A percentile compares a stretch with the other conserved stretches of the same genome.
phyloP scores from a whole-genome alignment of 1,140 invertebrate genomes.

The Pseudomyrmex pallidus region DNA sequence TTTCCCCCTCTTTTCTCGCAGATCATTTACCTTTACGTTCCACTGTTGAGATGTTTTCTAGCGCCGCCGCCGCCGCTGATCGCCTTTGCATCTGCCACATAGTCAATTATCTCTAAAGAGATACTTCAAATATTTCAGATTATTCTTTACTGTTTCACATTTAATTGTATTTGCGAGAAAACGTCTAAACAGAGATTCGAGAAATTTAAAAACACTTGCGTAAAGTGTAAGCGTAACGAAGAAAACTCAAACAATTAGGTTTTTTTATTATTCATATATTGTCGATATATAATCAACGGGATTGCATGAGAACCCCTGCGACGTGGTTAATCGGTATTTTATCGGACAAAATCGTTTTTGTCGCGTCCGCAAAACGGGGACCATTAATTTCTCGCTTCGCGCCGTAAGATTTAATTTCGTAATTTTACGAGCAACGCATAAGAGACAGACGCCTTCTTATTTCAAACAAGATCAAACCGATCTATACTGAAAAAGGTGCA shows the following conservation, averaged over 20 bases:
- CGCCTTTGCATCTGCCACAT: constrained; percentile 16
- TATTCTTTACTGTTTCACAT: background rate
- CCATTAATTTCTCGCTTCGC: constrained; percentile 60
- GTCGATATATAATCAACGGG: background rate
- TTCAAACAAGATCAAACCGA: constrained; percentile 8
- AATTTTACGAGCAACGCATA: constrained; percentile 44
- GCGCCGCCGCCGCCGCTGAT: background rate
- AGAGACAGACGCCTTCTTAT: background rate
- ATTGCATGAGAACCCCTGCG: constrained; percentile 48
- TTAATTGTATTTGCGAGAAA: background rate
- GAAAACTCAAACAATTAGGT: background rate
- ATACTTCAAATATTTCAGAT: background rate
- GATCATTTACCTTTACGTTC: constrained; percentile 58
- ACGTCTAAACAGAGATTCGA: background rate
- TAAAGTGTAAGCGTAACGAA: background rate
- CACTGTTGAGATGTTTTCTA: constrained; percentile 52
- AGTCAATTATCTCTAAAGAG: constrained; percentile 2
- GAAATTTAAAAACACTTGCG: background rate
- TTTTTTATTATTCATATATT: background rate
- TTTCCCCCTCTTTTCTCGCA: constrained; percentile 5
- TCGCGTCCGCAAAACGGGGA: background rate
- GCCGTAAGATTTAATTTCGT: constrained; percentile 63
- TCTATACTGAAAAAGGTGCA: constrained; percentile 10
- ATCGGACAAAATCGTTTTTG: constrained; percentile 62
- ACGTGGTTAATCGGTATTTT: constrained; percentile 64